Conservation (phyloP, 2,888 invertebrate species). For the Xylophagus ater region DNA sequence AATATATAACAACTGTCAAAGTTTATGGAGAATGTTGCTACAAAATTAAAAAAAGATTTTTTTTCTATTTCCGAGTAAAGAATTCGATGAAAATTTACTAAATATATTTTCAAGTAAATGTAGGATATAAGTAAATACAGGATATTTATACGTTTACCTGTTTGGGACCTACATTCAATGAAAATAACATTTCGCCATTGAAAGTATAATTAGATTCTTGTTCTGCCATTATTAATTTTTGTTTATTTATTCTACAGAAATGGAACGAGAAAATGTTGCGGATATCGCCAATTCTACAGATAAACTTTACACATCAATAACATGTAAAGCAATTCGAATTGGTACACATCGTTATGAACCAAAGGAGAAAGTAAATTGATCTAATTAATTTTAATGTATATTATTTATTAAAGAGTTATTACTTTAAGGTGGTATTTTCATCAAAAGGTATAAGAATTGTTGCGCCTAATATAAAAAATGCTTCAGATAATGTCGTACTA, state of each 20-base stretch:
- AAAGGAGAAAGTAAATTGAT: slow-evolving; percentile 50
- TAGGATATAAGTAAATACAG: no score
- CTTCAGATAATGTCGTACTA: slow-evolving; percentile 46
- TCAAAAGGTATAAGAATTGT: slow-evolving; percentile 49
- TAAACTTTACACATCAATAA: slow-evolving; percentile 45
- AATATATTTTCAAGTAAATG: no score
- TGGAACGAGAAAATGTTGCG: slow-evolving; percentile 41
- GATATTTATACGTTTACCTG: no score
- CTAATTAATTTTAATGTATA: slow-evolving; percentile 7
- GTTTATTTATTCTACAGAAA: slow-evolving; percentile 42
- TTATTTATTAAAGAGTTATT: slow-evolving; percentile 8
- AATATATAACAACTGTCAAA: no score
- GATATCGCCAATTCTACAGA: slow-evolving; percentile 39
- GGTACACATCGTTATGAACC: slow-evolving; percentile 75
- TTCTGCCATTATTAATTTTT: no score
- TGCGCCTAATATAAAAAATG: slow-evolving; percentile 46
- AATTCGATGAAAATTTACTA: no score
- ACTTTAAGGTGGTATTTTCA: slow-evolving; percentile 45
- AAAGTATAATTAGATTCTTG: no score
- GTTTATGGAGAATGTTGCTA: no score
- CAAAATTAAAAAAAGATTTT: no score
- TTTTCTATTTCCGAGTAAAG: no score
- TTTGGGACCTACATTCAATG: no score
- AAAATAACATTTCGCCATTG: no score
- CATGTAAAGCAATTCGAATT: slow-evolving; percentile 69